Percentiles rank a stretch among this genome's conserved stretches.
phyloP scores from a whole-genome alignment of 2,888 invertebrate genomes.

The Brachyptera risi region DNA sequence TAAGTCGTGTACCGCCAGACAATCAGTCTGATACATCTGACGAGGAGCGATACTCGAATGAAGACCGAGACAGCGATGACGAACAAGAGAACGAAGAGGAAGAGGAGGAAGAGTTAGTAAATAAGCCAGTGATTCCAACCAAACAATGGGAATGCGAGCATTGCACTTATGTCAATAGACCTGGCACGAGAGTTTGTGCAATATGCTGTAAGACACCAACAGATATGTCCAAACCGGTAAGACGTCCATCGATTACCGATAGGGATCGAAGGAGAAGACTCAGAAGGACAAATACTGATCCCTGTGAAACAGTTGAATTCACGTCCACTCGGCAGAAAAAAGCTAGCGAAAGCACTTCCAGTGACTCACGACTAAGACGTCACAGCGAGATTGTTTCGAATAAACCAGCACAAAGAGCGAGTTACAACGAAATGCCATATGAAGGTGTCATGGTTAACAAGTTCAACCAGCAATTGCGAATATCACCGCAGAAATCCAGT shows the following conservation, averaged over 20 bases:
- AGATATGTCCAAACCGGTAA: slow-evolving; percentile 40
- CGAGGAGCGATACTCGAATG: slow-evolving; percentile 24
- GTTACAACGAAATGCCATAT: slow-evolving; percentile 25
- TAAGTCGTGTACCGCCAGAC: not conserved
- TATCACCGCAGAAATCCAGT: slow-evolving; percentile 19
- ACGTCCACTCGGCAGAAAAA: not conserved
- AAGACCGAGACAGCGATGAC: slow-evolving; percentile 33
- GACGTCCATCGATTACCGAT: slow-evolving; percentile 15
- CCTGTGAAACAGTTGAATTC: not conserved
- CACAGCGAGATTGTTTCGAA: not conserved
- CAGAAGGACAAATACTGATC: slow-evolving; percentile 16
- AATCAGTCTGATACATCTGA: slow-evolving; percentile 15
- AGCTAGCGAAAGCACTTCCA: not conserved
- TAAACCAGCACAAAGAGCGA: too few species aligned
- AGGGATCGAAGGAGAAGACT: slow-evolving; percentile 5
- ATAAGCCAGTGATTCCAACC: slow-evolving; percentile 44
- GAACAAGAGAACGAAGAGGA: slow-evolving; percentile 26
- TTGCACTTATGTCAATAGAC: slow-evolving; percentile 83
- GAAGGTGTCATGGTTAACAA: slow-evolving; percentile 21
- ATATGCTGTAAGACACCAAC: slow-evolving; percentile 77
- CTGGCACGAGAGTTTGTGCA: slow-evolving; percentile 72
- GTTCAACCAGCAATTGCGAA: slow-evolving; percentile 29
- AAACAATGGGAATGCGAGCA: slow-evolving; percentile 83
- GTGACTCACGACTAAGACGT: not conserved
- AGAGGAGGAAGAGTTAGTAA: slow-evolving; percentile 42